These are phyloP conservation scores for Habroteleia sp. DNA, from an alignment of 2,888 invertebrate genomes.

Conservation along the genomic window DNA sequence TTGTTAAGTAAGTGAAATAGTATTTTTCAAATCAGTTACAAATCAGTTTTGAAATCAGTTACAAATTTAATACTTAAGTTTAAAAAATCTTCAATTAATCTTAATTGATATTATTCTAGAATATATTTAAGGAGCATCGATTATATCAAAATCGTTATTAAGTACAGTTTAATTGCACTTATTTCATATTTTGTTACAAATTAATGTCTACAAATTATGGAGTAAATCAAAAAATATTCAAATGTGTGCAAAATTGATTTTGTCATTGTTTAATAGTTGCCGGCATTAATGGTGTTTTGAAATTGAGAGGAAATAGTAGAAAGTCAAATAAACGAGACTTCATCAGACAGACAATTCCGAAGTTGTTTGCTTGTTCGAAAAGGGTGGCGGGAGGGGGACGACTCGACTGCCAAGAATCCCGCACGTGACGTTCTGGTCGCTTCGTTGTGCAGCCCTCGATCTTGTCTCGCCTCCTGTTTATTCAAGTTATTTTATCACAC, in stretches of 20 bases:
- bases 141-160: too few species aligned
- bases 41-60: too few species aligned
- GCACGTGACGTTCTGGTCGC: slow-evolving; percentile 74
- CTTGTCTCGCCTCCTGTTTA: slow-evolving; percentile 73
- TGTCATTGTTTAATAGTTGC: not conserved
- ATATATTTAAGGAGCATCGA: too few species aligned
- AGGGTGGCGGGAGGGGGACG: slow-evolving; percentile 35
- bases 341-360: slow-evolving; percentile 73
- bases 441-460: slow-evolving; percentile 66
- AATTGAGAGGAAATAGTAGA: slow-evolving; percentile 56
- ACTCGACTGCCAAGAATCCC: slow-evolving; percentile 67
- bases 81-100: too few species aligned
- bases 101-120: too few species aligned
- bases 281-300: slow-evolving; percentile 20
- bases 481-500: slow-evolving; percentile 79
- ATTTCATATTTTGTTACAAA: too few species aligned
- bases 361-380: slow-evolving; percentile 73
- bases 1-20: too few species aligned
- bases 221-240: too few species aligned
- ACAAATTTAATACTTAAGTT: too few species aligned
- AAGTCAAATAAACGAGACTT: slow-evolving; percentile 73
- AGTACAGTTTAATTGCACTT: too few species aligned
- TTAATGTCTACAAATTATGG: too few species aligned
- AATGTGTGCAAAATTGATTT: not conserved
- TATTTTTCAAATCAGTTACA: too few species aligned